Percentiles rank a stretch among this genome's conserved stretches.
phyloP scores from a whole-genome alignment of 2,797 vertebrate genomes.

The Dicrostonyx torquatus region DNA sequence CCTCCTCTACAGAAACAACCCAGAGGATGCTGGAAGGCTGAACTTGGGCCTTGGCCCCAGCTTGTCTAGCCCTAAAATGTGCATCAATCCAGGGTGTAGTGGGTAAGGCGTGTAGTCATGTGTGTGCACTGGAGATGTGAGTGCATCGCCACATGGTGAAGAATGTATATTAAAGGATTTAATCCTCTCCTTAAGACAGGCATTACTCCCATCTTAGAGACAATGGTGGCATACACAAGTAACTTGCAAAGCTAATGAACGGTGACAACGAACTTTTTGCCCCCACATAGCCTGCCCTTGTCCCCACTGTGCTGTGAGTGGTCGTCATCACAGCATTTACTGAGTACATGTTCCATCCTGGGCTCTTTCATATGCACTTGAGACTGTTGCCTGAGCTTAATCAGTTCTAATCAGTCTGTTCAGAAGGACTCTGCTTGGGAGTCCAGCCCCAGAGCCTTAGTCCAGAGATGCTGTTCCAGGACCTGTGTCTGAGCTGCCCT shows the following conservation, averaged over 20 bases:
- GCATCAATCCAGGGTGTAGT: background rate
- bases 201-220: background rate
- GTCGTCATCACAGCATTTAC: background rate
- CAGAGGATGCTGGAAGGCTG: background rate
- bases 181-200: constrained; percentile 14
- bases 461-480: background rate
- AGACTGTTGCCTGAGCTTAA: background rate
- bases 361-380: background rate
- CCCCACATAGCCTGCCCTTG: background rate
- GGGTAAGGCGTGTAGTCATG: background rate
- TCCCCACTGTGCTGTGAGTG: background rate
- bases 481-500: constrained; percentile 23
- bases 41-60: background rate
- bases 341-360: background rate
- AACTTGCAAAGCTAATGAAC: background rate
- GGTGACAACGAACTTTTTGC: too few relatives aligned
- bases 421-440: background rate
- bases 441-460: background rate
- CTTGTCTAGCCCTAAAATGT: background rate
- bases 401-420: background rate
- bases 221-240: background rate
- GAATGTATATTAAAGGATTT: background rate
- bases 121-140: background rate
- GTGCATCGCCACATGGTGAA: background rate
- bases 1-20: background rate